phyloP scores from a whole-genome alignment of 2,113 vertebrate species.

The Aramus guarauna region DNA sequence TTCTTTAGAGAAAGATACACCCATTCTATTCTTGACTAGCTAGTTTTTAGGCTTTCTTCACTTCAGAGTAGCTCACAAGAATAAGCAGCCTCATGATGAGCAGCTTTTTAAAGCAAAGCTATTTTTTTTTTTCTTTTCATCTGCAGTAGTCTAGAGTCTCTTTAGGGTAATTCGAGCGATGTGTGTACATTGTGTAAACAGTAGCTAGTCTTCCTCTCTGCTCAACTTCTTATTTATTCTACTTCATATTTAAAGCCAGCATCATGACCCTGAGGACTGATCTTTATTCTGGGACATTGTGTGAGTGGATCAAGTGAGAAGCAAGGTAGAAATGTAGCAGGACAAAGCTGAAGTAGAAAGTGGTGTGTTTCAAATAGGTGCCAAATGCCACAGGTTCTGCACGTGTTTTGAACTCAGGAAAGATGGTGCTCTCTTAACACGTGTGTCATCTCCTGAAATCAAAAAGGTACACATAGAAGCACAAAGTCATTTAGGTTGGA shows the following conservation, averaged over 20 bases:
- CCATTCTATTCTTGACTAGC: background rate
- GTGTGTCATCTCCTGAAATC: background rate
- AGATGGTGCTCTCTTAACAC: background rate
- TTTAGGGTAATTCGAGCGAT: background rate
- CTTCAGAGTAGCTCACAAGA: background rate
- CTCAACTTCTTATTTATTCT: background rate
- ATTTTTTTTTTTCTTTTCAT: background rate
- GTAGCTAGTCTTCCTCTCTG: background rate
- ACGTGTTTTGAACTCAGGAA: background rate
- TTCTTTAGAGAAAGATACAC: background rate
- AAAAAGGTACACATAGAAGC: background rate
- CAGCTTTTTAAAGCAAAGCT: background rate
- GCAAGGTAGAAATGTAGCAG: background rate
- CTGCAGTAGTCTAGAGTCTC: background rate
- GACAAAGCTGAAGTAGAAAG: background rate
- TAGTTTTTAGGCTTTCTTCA: background rate
- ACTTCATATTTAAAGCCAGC: background rate
- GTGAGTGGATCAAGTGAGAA: background rate
- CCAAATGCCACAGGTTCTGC: background rate
- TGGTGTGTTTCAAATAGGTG: background rate
- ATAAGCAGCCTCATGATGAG: background rate
- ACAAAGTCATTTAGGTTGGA: background rate
- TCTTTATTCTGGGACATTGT: background rate
- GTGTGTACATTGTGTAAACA: background rate
- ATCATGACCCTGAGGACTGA: background rate